phyloP scores from a whole-genome alignment of 2,113 vertebrate species.

The Oxyruncus cristatus region DNA sequence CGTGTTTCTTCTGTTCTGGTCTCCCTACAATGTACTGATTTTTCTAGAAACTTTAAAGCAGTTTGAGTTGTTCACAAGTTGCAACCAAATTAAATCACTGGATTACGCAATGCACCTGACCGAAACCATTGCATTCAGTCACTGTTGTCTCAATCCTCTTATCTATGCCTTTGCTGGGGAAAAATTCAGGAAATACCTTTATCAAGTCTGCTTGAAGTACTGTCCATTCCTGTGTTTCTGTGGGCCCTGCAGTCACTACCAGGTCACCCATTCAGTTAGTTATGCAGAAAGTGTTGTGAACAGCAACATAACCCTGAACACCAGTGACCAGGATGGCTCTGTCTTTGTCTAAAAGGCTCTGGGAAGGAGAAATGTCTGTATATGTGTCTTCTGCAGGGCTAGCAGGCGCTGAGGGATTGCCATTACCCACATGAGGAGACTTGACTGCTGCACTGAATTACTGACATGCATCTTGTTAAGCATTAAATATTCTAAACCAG shows the following conservation, averaged over 20 bases:
- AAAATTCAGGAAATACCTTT: conserved; percentile 85
- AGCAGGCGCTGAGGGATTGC: not conserved
- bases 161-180: conserved; percentile 91
- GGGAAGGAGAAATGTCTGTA: not conserved
- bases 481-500: not conserved
- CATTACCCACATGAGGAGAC: not conserved
- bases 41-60: conserved; percentile 81
- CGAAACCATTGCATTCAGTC: conserved; percentile 81
- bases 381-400: not conserved
- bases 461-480: not conserved
- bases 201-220: conserved; percentile 48
- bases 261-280: not conserved
- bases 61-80: conserved; percentile 57
- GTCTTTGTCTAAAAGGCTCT: conserved; percentile 18
- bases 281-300: conserved; percentile 12
- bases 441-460: not conserved
- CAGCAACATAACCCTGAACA: conserved; percentile 63
- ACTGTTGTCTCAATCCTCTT: conserved; percentile 91
- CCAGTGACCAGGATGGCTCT: conserved; percentile 57
- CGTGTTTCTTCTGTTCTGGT: conserved; percentile 88
- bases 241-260: not conserved
- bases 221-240: conserved; percentile 53
- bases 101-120: conserved; percentile 64
- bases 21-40: conserved; percentile 83
- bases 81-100: conserved; percentile 16